A percentile compares a stretch with the other conserved stretches of the same genome.
Evolutionary conservation across 2,797 vertebrate species (phyloP).

Genomic region (Malurus splendens): DNA sequence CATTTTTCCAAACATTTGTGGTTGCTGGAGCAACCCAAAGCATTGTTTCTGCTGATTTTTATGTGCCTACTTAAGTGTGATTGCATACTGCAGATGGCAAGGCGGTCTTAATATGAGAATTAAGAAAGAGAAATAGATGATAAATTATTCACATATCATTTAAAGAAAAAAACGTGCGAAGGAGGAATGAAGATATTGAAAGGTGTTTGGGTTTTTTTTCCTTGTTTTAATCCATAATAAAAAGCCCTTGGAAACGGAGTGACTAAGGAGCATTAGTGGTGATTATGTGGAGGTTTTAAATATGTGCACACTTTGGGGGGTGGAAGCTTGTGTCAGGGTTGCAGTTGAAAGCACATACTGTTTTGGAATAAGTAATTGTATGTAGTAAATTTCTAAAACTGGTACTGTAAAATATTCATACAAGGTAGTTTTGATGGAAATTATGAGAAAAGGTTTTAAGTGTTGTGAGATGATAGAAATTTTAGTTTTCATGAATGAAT

Average conservation of each 20-base stretch:
- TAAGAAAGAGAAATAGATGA: background rate
- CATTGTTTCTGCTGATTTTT: conserved; percentile 14
- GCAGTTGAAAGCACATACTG: background rate
- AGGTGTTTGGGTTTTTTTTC: background rate
- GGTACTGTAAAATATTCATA: background rate
- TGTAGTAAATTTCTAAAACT: background rate
- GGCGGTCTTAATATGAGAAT: background rate
- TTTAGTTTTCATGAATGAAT: background rate
- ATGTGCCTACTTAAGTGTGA: background rate
- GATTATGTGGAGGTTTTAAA: background rate
- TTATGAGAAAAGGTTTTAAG: background rate
- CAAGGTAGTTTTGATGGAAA: background rate
- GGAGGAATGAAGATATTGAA: background rate
- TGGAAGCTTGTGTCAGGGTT: background rate
- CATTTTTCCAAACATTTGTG: conserved; percentile 5
- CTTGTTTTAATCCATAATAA: background rate
- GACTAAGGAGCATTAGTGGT: background rate
- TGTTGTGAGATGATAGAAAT: background rate
- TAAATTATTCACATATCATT: background rate
- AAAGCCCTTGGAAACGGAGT: background rate
- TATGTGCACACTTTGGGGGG: background rate
- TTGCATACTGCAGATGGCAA: background rate
- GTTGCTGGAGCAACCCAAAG: conserved; percentile 1
- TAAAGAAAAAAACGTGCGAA: background rate
- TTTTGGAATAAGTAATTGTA: background rate